Evolutionary conservation across 2,797 vertebrate genomes (phyloP).

Genomic region (Rhinogobio ventralis): DNA sequence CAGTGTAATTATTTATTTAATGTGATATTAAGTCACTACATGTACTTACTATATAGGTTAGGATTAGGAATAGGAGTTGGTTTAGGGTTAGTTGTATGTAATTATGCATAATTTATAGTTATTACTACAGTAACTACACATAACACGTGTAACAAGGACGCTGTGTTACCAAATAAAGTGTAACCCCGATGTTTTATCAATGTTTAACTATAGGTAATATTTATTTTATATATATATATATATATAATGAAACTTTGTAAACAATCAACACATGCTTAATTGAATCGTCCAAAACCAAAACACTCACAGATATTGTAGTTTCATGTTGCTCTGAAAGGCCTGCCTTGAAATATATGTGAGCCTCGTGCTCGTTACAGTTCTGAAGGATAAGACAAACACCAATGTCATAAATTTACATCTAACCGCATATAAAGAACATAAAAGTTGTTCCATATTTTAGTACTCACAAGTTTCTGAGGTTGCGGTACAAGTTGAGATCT

Average conservation of each 20-base stretch:
- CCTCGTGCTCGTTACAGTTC: constrained; percentile 93
- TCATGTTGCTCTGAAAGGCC: constrained; percentile 90
- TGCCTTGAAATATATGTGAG: constrained; percentile 89
- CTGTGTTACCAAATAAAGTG: too few species aligned
- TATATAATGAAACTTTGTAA: background rate
- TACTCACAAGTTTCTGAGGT: constrained; percentile 96
- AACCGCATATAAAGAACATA: background rate
- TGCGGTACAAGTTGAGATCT: constrained; percentile 89
- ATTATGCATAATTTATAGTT: too few species aligned
- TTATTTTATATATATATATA: too few species aligned
- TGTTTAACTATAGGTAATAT: too few species aligned
- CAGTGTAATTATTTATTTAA: too few species aligned
- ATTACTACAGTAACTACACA: too few species aligned
- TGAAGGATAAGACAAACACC: constrained; percentile 69
- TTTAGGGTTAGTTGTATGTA: too few species aligned
- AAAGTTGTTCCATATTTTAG: background rate
- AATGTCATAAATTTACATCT: constrained; percentile 8
- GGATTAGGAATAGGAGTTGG: too few species aligned
- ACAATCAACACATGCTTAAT: background rate
- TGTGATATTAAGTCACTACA: too few species aligned
- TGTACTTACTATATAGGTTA: too few species aligned
- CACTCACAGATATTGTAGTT: constrained; percentile 94
- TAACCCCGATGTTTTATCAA: too few species aligned
- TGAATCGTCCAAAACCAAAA: background rate
- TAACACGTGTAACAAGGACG: too few species aligned